A percentile compares a stretch with the other conserved stretches of the same genome.
phyloP scores from a whole-genome alignment of 2,888 invertebrate species.

The Homarus gammarus region DNA sequence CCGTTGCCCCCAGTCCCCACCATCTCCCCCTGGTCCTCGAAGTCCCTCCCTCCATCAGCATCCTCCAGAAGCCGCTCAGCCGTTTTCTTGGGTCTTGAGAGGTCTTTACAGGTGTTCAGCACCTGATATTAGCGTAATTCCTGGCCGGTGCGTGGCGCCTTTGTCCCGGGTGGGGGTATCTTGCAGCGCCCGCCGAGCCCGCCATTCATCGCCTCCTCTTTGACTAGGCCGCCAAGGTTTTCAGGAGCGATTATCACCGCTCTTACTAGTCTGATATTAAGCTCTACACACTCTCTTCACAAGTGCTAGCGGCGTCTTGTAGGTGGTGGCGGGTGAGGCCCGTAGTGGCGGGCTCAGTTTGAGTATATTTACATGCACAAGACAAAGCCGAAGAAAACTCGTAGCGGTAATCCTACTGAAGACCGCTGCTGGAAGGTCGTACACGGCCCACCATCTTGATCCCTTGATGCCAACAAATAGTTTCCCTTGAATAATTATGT shows the following conservation, averaged over 20 bases:
- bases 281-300: not conserved
- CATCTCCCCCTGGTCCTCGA: not conserved
- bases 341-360: conserved; percentile 14
- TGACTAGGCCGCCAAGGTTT: conserved; percentile 31
- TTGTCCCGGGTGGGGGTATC: conserved; percentile 49
- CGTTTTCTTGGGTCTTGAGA: conserved; percentile 31
- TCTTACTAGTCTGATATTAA: not conserved
- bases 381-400: conserved; percentile 45
- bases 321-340: conserved; percentile 12
- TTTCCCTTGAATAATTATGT: too few species aligned
- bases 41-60: not conserved
- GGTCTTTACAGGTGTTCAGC: conserved; percentile 32
- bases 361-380: conserved; percentile 55
- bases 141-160: conserved; percentile 36
- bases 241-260: not conserved
- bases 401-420: conserved; percentile 30
- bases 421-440: not conserved
- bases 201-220: conserved; percentile 35
- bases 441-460: too few species aligned
- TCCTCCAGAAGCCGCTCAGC: conserved; percentile 33
- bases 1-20: too few species aligned
- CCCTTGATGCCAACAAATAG: too few species aligned
- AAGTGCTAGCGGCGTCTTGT: not conserved
- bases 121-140: conserved; percentile 58
- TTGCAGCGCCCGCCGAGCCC: conserved; percentile 17